Evolutionary conservation across 2,888 invertebrate species (phyloP).

Genomic region (Synergus itoensis): DNA sequence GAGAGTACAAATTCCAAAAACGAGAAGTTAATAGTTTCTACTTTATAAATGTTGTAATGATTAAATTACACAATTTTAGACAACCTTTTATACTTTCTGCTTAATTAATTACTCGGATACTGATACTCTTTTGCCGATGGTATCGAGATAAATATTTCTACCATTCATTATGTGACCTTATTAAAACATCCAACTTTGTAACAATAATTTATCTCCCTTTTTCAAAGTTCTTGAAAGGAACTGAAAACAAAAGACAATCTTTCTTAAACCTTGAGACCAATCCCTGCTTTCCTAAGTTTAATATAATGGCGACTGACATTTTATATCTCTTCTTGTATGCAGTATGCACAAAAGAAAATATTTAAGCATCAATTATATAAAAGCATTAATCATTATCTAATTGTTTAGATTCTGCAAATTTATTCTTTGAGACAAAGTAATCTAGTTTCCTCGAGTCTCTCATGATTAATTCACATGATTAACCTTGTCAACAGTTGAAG

Average conservation of each 20-base stretch:
- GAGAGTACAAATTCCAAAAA: no score
- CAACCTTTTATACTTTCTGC: neutral
- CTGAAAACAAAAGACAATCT: conserved; percentile 23
- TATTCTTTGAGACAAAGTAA: neutral
- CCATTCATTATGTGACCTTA: conserved; percentile 5
- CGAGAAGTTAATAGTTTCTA: no score
- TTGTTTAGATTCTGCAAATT: no score
- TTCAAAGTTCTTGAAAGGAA: neutral
- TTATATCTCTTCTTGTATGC: neutral
- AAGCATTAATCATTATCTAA: no score
- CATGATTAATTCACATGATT: neutral
- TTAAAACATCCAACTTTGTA: conserved; percentile 24
- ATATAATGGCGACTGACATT: neutral
- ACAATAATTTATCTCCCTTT: conserved; percentile 18
- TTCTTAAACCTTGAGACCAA: conserved; percentile 6
- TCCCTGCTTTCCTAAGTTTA: conserved; percentile 15
- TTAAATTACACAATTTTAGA: no score
- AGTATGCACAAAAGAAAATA: neutral
- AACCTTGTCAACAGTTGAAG: neutral
- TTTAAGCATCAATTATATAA: neutral
- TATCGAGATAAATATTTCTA: neutral
- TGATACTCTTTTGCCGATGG: neutral
- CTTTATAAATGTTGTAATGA: no score
- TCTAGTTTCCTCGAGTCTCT: neutral
- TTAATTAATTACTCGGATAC: neutral